These are phyloP conservation scores for Oreortyx pictus DNA, from an alignment of 2,797 vertebrate species.

Conservation along the genomic window DNA sequence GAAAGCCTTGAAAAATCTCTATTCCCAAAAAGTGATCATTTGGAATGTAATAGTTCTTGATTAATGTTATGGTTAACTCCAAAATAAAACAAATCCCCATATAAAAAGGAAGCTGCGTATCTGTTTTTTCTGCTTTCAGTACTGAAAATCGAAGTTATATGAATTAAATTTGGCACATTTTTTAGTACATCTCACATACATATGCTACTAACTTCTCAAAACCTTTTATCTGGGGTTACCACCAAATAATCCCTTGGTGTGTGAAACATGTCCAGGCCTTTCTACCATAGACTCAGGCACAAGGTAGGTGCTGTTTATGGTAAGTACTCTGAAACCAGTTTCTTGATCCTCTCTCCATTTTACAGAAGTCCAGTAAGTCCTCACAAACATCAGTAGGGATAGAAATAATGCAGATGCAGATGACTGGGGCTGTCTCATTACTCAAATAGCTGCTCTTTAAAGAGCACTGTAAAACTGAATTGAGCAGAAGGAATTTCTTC, in stretches of 20 bases:
- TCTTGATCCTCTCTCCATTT: not conserved
- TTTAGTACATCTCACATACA: rapidly evolving
- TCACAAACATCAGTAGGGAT: not conserved
- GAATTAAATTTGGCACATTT: not conserved
- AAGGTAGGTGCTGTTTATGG: rapidly evolving
- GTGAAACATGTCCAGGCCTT: not conserved
- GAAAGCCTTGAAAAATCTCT: not conserved
- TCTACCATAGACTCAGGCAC: not conserved
- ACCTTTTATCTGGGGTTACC: not conserved
- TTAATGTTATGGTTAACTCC: not conserved
- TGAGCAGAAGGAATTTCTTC: not conserved
- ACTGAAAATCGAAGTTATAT: not conserved
- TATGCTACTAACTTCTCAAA: not conserved
- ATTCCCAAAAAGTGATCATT: not conserved
- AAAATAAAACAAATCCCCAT: not conserved
- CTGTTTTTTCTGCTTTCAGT: not conserved
- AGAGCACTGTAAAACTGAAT: not conserved
- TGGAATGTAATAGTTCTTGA: not conserved
- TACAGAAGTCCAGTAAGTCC: not conserved
- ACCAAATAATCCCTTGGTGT: not conserved
- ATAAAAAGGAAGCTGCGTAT: not conserved
- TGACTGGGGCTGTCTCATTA: not conserved
- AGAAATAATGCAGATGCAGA: not conserved
- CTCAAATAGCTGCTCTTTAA: not conserved
- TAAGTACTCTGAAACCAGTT: rapidly evolving